Percentiles rank a stretch among this genome's conserved stretches.
Conservation (phyloP, 2,113 vertebrate genomes). For the Rhinopomastus cyanomelas region DNA sequence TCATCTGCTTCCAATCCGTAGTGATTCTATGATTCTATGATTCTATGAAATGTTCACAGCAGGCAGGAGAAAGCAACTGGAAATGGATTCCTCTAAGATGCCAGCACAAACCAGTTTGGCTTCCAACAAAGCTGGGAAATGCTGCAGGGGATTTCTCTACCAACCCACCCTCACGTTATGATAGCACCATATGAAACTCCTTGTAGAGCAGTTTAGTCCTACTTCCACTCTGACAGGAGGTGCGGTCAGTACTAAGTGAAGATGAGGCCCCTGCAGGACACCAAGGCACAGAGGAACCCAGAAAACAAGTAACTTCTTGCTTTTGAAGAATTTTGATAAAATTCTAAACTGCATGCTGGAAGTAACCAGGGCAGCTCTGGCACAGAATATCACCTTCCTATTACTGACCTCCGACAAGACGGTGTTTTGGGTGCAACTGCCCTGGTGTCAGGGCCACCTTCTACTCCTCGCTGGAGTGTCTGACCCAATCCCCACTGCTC, state of each 20-base stretch:
- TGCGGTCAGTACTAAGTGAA: background rate
- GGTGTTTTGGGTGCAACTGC: background rate
- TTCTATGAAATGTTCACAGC: background rate
- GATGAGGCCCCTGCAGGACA: background rate
- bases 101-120: background rate
- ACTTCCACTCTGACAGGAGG: too few species aligned
- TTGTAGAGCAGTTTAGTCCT: background rate
- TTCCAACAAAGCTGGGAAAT: background rate
- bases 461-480: too few species aligned
- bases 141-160: background rate
- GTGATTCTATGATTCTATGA: too few species aligned
- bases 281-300: background rate
- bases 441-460: too few species aligned
- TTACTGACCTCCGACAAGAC: background rate
- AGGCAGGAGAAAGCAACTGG: background rate
- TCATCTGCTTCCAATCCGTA: too few species aligned
- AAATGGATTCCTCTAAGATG: background rate
- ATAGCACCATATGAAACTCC: background rate
- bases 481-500: too few species aligned
- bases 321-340: background rate
- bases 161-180: background rate
- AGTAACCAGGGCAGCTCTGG: background rate
- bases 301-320: background rate
- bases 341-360: background rate
- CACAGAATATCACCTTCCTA: background rate